These are phyloP conservation scores for Pomatorhinus ruficollis DNA, from an alignment of 2,113 vertebrate genomes.

Conservation along the genomic window DNA sequence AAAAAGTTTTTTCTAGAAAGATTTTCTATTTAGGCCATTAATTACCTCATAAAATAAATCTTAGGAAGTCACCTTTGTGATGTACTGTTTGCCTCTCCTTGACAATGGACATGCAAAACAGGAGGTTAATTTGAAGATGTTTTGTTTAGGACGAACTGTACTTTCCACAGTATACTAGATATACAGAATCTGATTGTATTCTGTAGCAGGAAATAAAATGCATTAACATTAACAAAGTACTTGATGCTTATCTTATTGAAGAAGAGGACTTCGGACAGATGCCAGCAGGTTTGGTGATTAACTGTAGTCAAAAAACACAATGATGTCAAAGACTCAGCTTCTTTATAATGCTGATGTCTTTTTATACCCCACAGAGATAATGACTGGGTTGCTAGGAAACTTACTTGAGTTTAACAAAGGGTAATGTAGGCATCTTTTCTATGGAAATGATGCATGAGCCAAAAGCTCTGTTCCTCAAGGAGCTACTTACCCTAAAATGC, in stretches of 20 bases:
- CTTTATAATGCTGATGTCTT: background rate
- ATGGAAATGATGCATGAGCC: background rate
- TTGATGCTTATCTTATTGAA: conserved; percentile 33
- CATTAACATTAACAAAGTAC: background rate
- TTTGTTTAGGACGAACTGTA: conserved; percentile 20
- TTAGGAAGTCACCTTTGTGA: background rate
- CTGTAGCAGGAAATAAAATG: conserved; percentile 8
- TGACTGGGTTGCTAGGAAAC: conserved; percentile 52
- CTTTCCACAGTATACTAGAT: background rate
- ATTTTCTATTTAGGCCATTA: background rate
- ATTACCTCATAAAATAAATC: background rate
- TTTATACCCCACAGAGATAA: conserved; percentile 3
- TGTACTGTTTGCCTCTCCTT: conserved; percentile 13
- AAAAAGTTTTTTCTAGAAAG: background rate
- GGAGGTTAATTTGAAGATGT: conserved; percentile 47
- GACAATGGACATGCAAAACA: background rate
- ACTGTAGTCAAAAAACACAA: conserved; percentile 15
- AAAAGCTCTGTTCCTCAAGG: conserved; percentile 6
- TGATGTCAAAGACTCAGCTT: conserved; percentile 13
- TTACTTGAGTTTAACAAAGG: background rate
- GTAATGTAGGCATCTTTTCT: background rate
- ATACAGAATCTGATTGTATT: background rate
- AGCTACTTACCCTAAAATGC: background rate
- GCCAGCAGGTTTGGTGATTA: conserved; percentile 8
- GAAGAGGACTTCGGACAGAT: background rate